A percentile compares a stretch with the other conserved stretches of the same genome.
phyloP scores from a whole-genome alignment of 2,888 invertebrate genomes.

The Cabera pusaria region DNA sequence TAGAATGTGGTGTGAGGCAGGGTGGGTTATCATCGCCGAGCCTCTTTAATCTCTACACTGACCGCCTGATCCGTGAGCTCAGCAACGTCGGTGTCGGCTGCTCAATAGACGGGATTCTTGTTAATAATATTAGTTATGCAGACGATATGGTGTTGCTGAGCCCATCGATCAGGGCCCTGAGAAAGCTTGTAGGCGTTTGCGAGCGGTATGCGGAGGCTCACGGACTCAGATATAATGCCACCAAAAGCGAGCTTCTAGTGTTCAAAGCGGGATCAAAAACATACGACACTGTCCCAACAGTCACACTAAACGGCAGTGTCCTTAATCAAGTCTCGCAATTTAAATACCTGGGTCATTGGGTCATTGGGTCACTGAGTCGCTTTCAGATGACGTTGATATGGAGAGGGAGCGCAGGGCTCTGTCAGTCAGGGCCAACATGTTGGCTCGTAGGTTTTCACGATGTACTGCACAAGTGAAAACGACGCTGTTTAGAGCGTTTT shows the following conservation, averaged over 20 bases:
- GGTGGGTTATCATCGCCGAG: background rate
- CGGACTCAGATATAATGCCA: slow-evolving; percentile 9
- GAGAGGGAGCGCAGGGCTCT: too few species aligned
- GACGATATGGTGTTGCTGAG: slow-evolving; percentile 7
- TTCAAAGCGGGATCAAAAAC: slow-evolving; percentile 5
- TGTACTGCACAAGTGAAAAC: background rate
- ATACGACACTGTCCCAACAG: slow-evolving; percentile 1
- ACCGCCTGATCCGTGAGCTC: background rate
- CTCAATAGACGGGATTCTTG: too few species aligned
- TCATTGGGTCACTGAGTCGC: background rate
- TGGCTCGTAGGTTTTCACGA: too few species aligned
- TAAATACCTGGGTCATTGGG: slow-evolving; percentile 6
- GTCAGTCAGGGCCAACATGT: too few species aligned
- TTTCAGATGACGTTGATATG: background rate
- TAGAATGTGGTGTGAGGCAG: background rate
- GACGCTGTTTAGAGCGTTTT: slow-evolving; percentile 5
- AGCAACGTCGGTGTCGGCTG: too few species aligned
- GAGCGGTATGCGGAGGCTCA: slow-evolving; percentile 5
- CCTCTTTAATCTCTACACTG: background rate
- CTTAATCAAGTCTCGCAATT: background rate
- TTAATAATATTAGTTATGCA: slow-evolving; percentile 5
- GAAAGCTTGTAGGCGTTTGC: background rate
- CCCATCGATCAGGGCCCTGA: slow-evolving; percentile 3
- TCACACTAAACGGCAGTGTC: background rate
- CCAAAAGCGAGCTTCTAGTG: slow-evolving; percentile 9